Evolutionary conservation across 2,888 invertebrate species (phyloP).

Genomic region (Busseola fusca): DNA sequence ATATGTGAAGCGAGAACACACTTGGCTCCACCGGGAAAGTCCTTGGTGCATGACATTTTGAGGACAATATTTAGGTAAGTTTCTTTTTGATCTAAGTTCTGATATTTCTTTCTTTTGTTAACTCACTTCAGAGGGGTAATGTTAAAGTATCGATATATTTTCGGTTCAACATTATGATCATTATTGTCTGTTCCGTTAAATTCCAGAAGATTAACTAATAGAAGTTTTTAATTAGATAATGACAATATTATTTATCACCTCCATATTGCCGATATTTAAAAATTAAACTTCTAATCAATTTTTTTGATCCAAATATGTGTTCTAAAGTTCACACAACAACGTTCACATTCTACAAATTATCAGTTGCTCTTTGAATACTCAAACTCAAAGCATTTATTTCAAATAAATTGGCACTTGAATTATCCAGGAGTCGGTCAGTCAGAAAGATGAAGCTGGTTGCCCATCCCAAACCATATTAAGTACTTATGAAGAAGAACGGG

Average conservation of each 20-base stretch:
- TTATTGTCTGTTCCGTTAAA: not conserved
- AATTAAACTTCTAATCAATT: not conserved
- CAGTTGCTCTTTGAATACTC: not conserved
- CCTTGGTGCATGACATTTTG: slow-evolving; percentile 91
- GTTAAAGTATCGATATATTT: not conserved
- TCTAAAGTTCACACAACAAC: no score
- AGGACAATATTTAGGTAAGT: slow-evolving; percentile 90
- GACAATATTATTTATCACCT: not conserved
- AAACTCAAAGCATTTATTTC: no score
- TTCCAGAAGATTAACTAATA: no score
- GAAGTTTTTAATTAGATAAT: not conserved
- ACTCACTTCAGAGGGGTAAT: not conserved
- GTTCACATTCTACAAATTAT: no score
- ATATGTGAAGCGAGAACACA: slow-evolving; percentile 91
- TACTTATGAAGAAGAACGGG: no score
- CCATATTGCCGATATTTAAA: not conserved
- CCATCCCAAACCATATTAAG: no score
- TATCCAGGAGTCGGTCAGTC: no score
- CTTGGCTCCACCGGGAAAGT: slow-evolving; percentile 89
- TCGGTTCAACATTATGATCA: not conserved
- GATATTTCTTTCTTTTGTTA: not conserved
- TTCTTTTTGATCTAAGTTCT: slow-evolving; percentile 11
- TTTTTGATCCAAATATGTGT: not conserved
- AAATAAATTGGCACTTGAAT: no score
- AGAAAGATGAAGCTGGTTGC: no score